Evolutionary conservation across 2,888 invertebrate species (phyloP), one percentile per base, ranked within the genome.

Genomic region (Erebia ligea): DNA sequence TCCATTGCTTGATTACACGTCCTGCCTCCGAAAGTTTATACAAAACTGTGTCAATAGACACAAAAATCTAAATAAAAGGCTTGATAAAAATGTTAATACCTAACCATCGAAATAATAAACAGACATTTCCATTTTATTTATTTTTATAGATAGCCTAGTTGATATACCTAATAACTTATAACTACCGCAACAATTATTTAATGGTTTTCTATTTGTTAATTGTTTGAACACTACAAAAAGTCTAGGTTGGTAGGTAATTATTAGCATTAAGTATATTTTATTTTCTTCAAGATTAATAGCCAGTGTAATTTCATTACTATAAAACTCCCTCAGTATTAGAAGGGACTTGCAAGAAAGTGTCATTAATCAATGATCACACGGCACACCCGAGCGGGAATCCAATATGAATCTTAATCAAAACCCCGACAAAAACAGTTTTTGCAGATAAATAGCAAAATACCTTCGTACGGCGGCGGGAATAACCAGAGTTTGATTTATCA

Each of bases 351-450:
- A 84, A 81, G 82, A 82, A 84, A 83, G 76, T 78, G 79, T 83
- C 83, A 87, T 87, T 84, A 86, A 88, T 87, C 86, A 86, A 85
- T 83, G 75, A 82, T 78, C 74, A 71, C n/a, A n/a, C n/a, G n/a
- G n/a, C n/a, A n/a, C 67, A 72, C 76, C 71, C 74, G 50, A 73
- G 70, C 77, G 75, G 77, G 79, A 81, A 77, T 79, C 77, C 74
- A 78, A 79, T 78, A 80, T 80, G 75, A 83, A 80, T 80, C 79
- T 77, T 81, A 82, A 86, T 86, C 77, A 82, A 81, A 83, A 81
- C 70, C 75, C 73, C 66, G 70, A 80, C 81, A 85, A 85, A 87
- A 87, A 86, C 78, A 67, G 72, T 72, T 75, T 75, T 79, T 73
- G 75, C 76, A 75, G 72, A 72, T 77, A 76, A 80, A 78, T 76